phyloP scores from a whole-genome alignment of 2,888 invertebrate species.

The Mesoligia furuncula region DNA sequence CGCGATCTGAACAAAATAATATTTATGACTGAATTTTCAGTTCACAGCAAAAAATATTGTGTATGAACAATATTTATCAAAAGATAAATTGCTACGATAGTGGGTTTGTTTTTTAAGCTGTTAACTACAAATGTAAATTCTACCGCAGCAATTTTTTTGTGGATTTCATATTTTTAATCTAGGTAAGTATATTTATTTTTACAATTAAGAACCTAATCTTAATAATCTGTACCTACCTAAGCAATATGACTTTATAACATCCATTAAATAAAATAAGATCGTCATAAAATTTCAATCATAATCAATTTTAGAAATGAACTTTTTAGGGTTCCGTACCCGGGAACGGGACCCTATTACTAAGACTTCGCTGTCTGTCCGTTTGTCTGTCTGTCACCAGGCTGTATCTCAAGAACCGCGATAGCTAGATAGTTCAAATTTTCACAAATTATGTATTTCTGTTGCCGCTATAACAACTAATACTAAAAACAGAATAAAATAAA shows the following conservation, averaged over 20 bases:
- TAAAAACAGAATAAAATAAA: too few species aligned
- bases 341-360: too few species aligned
- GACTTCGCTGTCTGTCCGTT: too few species aligned
- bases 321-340: too few species aligned
- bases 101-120: not conserved
- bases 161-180: not conserved
- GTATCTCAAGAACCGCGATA: too few species aligned
- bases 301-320: not conserved
- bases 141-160: not conserved
- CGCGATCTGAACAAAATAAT: conserved; percentile 54
- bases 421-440: too few species aligned
- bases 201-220: not conserved
- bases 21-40: conserved; percentile 36
- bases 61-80: conserved; percentile 21
- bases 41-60: conserved; percentile 25
- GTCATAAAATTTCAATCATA: not conserved
- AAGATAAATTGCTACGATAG: conserved; percentile 14
- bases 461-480: too few species aligned
- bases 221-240: not conserved
- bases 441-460: too few species aligned
- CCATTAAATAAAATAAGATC: not conserved
- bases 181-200: not conserved
- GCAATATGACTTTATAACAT: not conserved
- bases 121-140: not conserved
- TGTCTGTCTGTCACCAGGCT: too few species aligned